Conservation (phyloP, 2,797 vertebrate genomes). For the Phylloscopus collybita region DNA sequence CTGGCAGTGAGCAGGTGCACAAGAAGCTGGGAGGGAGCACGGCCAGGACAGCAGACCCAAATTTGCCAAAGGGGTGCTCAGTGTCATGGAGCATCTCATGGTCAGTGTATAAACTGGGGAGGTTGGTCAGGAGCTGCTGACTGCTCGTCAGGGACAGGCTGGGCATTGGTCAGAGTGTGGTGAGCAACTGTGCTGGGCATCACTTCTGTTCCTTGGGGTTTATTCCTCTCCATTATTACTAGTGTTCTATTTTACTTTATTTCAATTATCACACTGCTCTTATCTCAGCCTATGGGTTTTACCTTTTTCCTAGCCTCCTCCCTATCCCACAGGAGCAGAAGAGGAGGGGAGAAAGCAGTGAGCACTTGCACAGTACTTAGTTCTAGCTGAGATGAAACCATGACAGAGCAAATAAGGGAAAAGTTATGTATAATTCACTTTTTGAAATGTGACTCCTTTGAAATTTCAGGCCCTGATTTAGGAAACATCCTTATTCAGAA, state of each 20-base stretch:
- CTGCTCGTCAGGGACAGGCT: accelerated
- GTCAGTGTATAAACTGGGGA: neutral
- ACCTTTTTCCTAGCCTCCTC: neutral
- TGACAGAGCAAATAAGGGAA: neutral
- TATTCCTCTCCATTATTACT: neutral
- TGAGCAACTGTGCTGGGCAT: neutral
- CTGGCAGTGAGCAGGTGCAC: neutral
- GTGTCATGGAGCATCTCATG: neutral
- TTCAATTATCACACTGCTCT: neutral
- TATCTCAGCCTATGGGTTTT: neutral
- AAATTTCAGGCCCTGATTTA: neutral
- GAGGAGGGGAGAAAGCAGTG: neutral
- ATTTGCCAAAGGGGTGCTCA: neutral
- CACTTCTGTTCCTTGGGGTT: neutral
- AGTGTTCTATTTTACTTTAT: neutral
- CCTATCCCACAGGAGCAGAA: neutral
- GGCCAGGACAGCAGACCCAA: accelerated
- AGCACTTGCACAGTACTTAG: neutral
- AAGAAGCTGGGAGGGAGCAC: neutral
- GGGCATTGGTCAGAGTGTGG: neutral
- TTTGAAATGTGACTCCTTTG: neutral
- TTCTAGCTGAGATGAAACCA: neutral
- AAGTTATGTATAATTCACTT: neutral
- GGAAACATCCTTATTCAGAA: neutral
- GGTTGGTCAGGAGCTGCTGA: neutral